These are phyloP conservation scores for Meda fulgida DNA, from an alignment of 2,797 vertebrate genomes.

Conservation along the genomic window DNA sequence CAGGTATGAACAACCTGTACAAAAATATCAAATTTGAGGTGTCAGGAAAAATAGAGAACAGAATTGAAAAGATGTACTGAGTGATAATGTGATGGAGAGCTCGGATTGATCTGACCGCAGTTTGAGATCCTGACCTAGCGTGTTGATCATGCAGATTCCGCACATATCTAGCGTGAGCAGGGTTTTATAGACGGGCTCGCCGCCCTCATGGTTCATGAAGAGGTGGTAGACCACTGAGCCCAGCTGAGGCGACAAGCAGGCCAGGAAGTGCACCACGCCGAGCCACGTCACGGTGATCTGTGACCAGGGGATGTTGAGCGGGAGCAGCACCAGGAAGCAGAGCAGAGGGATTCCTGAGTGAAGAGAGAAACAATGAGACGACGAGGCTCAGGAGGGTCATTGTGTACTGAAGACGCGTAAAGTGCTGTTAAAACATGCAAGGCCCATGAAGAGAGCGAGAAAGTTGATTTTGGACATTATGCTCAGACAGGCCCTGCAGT, in stretches of 20 bases:
- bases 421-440: not conserved
- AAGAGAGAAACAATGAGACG: conserved; percentile 7
- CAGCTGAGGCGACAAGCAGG: conserved; percentile 89
- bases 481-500: conserved; percentile 8
- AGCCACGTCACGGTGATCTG: conserved; percentile 90
- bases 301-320: conserved; percentile 89
- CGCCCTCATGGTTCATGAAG: conserved; percentile 95
- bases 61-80: conserved; percentile 3
- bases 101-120: not conserved
- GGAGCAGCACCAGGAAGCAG: conserved; percentile 89
- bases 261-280: conserved; percentile 89
- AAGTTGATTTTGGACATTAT: conserved; percentile 10
- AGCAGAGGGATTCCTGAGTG: conserved; percentile 83
- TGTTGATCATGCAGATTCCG: conserved; percentile 93
- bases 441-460: conserved; percentile 2
- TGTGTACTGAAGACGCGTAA: not conserved
- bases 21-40: conserved; percentile 26
- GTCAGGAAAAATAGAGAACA: not conserved
- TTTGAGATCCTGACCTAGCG: conserved; percentile 78
- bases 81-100: not conserved
- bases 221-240: conserved; percentile 93
- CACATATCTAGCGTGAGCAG: conserved; percentile 94
- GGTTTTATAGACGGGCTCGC: conserved; percentile 87
- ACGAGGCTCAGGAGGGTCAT: not conserved
- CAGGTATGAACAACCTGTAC: not conserved